Conservation (phyloP, 1,140 invertebrate genomes). For the Holotrichia oblita region DNA sequence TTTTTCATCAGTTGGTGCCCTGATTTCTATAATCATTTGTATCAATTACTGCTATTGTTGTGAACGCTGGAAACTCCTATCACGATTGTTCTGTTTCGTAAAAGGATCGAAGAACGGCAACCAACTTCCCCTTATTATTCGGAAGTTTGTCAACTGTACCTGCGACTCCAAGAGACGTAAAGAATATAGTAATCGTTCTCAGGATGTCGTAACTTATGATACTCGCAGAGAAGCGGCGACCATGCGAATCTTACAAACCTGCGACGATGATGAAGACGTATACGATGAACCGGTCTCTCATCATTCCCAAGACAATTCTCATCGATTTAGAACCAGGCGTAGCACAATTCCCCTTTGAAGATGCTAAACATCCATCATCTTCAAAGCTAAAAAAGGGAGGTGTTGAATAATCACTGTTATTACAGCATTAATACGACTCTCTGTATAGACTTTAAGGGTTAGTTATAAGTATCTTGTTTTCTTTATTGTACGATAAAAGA, state of each 20-base stretch:
- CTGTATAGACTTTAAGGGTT: too few relatives aligned
- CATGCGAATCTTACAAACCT: neutral
- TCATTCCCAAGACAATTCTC: neutral
- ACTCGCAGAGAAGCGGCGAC: neutral
- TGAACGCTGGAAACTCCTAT: neutral
- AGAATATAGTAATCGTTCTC: neutral
- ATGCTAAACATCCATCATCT: too few relatives aligned
- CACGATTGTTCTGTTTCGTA: constrained; percentile 12
- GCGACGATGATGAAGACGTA: too few relatives aligned
- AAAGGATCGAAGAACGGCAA: neutral
- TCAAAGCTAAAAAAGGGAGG: too few relatives aligned
- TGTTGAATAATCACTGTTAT: too few relatives aligned
- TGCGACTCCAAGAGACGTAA: neutral
- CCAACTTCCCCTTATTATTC: neutral
- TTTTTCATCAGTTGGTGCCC: neutral
- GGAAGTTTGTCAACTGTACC: constrained; percentile 21
- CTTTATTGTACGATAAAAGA: too few relatives aligned
- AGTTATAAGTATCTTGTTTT: too few relatives aligned
- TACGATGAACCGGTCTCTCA: neutral
- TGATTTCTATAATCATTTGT: constrained; percentile 24
- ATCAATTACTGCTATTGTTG: constrained; percentile 1
- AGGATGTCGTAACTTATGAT: constrained; percentile 16
- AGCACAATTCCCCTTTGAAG: constrained; percentile 17
- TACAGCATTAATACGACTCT: too few relatives aligned
- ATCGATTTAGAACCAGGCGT: constrained; percentile 5